These are phyloP conservation scores for Platyura marginata DNA, from an alignment of 1,140 invertebrate genomes.

Conservation along the genomic window DNA sequence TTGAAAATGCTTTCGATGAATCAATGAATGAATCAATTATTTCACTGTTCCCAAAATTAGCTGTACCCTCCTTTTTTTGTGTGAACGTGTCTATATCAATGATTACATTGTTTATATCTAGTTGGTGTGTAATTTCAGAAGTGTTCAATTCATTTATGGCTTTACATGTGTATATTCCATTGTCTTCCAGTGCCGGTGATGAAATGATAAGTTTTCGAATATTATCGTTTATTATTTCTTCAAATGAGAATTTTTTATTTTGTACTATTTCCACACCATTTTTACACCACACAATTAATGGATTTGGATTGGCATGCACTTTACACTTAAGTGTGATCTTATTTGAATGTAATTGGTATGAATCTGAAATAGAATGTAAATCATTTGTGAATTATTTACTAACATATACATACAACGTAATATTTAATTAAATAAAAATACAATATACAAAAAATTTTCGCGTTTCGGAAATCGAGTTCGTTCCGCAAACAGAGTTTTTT, in stretches of 20 bases:
- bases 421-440: too few species aligned
- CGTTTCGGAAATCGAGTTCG: too few species aligned
- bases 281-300: conserved; percentile 58
- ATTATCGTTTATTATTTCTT: conserved; percentile 11
- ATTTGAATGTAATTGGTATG: conserved; percentile 18
- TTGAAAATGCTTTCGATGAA: too few species aligned
- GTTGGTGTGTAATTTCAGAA: neutral
- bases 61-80: neutral
- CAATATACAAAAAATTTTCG: too few species aligned
- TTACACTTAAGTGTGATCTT: conserved; percentile 19
- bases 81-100: neutral
- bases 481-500: too few species aligned
- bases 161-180: conserved; percentile 19
- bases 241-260: conserved; percentile 29
- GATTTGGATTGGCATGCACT: conserved; percentile 20
- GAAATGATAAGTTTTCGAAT: conserved; percentile 15
- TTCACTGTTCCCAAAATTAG: too few species aligned
- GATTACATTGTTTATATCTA: neutral
- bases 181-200: conserved; percentile 11
- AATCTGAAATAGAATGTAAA: conserved; percentile 11
- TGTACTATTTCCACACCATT: conserved; percentile 38
- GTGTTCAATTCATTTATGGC: conserved; percentile 17
- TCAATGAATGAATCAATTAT: too few species aligned
- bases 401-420: too few species aligned
- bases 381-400: too few species aligned